Evolutionary conservation across 2,888 invertebrate genomes (phyloP), one percentile per base, ranked within the genome.

Genomic region (Linyphia triangularis): DNA sequence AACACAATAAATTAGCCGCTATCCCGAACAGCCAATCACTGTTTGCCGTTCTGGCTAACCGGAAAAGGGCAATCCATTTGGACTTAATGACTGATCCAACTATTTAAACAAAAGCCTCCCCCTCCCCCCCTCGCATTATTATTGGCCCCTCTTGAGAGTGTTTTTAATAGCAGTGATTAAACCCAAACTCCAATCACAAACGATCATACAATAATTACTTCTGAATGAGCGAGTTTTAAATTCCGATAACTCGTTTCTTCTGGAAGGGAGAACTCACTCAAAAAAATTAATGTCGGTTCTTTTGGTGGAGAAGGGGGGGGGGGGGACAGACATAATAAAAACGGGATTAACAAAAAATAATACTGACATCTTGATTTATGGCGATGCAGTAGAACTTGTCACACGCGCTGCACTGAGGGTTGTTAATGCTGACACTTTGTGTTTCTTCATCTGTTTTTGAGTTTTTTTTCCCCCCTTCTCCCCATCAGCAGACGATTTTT

Each of bases 31-130:
- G n/a, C 51, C 51, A 51, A 51, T 51, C 51, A 51, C 51, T 51
- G 51, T 51, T 51, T 51, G 51, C 51, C 51, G n/a, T 51, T 51
- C 51, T 51, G 51, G 51, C 51, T 51, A 51, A 51, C 51, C 51
- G 51, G 51, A 51, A 51, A n/a, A 51, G 51, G 51, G n/a, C 51
- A 51, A 51, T 51, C 51, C 51, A 51, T 51, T n/a, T 51, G 51
- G 51, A 51, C 51, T 51, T 51, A 51, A 51, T 51, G 51, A 51
- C 51, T n/a, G 51, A 51, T 33, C 33, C 33, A 33, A 33, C 33
- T 33, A 33, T 51, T 51, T 51, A n/a, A 51, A 51, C 51, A 51
- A 51, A 51, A 51, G 51, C 51, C 51, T n/a, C n/a, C n/a, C n/a
- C n/a, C n/a, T n/a, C n/a, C n/a, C n/a, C n/a, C n/a, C n/a, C n/a